These are phyloP conservation scores for Otocyon megalotis DNA, from an alignment of 2,113 vertebrate genomes.

Conservation along the genomic window DNA sequence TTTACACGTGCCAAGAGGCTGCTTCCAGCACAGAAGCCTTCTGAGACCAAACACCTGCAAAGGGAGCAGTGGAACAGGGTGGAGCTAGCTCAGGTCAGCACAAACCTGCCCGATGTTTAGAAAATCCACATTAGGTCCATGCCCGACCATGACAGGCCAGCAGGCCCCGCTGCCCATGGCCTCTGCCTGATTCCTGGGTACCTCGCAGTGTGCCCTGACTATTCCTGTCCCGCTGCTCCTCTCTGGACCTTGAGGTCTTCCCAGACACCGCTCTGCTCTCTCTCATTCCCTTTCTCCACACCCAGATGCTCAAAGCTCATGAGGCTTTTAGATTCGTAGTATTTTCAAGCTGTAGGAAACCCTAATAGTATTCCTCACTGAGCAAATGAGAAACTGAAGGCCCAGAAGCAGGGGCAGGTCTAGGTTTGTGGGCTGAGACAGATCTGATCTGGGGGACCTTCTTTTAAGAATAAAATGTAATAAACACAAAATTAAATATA, in stretches of 20 bases:
- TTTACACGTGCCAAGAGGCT: neutral
- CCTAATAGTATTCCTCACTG: neutral
- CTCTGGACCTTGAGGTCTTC: neutral
- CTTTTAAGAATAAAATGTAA: neutral
- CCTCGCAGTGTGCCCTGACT: rapidly evolving
- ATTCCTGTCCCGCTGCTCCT: neutral
- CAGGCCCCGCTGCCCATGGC: neutral
- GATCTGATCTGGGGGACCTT: neutral
- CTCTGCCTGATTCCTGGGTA: neutral
- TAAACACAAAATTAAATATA: neutral
- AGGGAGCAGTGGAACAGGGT: neutral
- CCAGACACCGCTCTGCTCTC: neutral
- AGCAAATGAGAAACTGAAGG: neutral
- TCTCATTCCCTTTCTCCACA: neutral
- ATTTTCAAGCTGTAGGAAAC: neutral
- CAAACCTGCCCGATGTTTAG: neutral
- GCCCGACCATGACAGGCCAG: rapidly evolving
- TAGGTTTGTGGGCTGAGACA: neutral
- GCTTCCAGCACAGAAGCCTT: neutral
- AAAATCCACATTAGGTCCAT: neutral
- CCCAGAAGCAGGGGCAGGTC: neutral
- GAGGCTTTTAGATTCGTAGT: neutral
- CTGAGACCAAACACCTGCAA: neutral
- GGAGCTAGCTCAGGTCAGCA: neutral
- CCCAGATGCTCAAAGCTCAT: neutral